Evolutionary conservation across 2,113 vertebrate genomes (phyloP).

Genomic region (Pachypanchax playfairii): DNA sequence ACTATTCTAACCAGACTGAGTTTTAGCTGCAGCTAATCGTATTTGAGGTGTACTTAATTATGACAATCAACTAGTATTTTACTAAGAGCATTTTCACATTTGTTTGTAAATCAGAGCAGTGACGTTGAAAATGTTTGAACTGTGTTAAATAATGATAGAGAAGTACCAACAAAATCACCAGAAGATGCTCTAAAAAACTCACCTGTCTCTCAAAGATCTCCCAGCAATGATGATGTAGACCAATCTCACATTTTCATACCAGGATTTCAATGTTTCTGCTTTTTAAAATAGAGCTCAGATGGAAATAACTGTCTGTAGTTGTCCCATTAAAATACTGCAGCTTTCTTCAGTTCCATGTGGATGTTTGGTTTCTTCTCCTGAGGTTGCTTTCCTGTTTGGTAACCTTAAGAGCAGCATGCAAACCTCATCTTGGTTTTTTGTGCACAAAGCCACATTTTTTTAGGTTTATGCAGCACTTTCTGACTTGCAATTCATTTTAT

Average conservation of each 20-base stretch:
- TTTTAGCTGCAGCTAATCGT: not conserved
- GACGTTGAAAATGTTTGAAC: not conserved
- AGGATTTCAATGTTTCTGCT: no score
- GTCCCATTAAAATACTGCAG: not conserved
- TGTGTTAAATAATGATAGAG: not conserved
- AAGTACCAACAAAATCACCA: not conserved
- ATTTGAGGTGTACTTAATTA: no score
- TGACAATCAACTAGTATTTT: not conserved
- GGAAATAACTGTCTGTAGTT: not conserved
- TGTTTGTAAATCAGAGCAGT: not conserved
- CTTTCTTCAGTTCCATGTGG: not conserved
- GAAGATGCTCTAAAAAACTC: not conserved
- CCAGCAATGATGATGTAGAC: not conserved
- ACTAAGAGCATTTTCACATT: not conserved
- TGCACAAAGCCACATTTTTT: not conserved
- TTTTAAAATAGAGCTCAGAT: not conserved
- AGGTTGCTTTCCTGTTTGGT: not conserved
- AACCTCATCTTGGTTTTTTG: not conserved
- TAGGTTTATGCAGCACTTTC: not conserved
- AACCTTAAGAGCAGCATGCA: not conserved
- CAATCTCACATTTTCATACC: not conserved
- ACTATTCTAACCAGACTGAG: not conserved
- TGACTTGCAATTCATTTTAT: no score
- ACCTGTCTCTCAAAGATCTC: not conserved
- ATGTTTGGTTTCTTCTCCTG: not conserved